phyloP scores from a whole-genome alignment of 2,888 invertebrate species.

The Xiphydria camelus region DNA sequence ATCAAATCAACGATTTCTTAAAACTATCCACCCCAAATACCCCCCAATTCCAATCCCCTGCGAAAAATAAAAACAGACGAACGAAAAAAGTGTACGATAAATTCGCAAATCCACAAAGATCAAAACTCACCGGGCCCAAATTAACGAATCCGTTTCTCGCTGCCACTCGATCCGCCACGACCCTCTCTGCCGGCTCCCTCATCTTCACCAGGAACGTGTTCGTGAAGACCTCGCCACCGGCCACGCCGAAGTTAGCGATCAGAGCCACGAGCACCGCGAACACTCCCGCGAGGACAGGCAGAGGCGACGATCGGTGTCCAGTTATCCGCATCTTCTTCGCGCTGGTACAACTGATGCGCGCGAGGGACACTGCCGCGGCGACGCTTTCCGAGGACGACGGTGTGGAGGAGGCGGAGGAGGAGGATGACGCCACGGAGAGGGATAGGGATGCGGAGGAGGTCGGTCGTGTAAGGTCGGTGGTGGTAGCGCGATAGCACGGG shows the following conservation, averaged over 20 bases:
- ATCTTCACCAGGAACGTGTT: conserved; percentile 94
- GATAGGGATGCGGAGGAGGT: too few species aligned
- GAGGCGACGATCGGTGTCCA: not conserved
- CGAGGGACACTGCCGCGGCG: not conserved
- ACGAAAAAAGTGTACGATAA: too few species aligned
- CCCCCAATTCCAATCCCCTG: too few species aligned
- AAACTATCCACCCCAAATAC: too few species aligned
- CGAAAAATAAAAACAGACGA: too few species aligned
- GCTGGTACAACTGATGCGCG: too few species aligned
- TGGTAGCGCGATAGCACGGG: not conserved
- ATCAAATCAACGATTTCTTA: too few species aligned
- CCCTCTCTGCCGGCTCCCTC: conserved; percentile 74
- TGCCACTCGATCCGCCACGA: conserved; percentile 81
- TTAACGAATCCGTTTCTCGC: conserved; percentile 90
- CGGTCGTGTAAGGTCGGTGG: not conserved
- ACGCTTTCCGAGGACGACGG: not conserved
- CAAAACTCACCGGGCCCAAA: conserved; percentile 87
- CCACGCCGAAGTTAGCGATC: conserved; percentile 20
- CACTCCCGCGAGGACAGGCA: conserved; percentile 18
- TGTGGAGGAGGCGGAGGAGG: not conserved
- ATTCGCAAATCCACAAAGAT: too few species aligned
- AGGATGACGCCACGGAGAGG: not conserved
- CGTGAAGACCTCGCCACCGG: conserved; percentile 78
- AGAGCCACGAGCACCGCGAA: conserved; percentile 21
- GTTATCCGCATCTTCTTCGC: not conserved